Base-by-base conservation (phyloP, 2,113 vertebrate species). In the Ochotona princeps region DNA sequence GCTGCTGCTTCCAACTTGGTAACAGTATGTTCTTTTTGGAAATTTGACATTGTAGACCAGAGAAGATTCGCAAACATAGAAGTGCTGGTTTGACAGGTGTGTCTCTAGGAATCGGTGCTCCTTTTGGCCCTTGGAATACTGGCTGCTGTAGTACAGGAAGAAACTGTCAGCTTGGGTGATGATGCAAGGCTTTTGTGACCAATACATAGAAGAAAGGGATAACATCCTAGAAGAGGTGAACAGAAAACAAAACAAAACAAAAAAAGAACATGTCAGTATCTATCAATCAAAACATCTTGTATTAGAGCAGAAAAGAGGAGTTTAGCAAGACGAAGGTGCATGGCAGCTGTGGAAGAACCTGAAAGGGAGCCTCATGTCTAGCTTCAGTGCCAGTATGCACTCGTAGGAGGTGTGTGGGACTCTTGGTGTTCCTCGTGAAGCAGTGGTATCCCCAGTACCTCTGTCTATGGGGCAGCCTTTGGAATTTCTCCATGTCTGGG, bases 371-470 rank as follows among this genome's bases (percentile, higher is more conserved):
- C 54, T 83, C 32, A 1, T 5, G 7, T 30, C 61, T 2, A 6
- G 5, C 83, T 15, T 12, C 15, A 14, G 1, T 51, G 14, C 10
- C 3, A 47, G 8, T 1, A 6, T 15, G 1, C 47, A 44, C 20
- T 54, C 20, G 26, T 15, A 2, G 32, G 8, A 38, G n/a, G 47
- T 6, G 10, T 35, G 26, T 3, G 5, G 18, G 14, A 17, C 44
- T 25, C 32, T 6, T 69, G 28, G 30, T 32, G 12, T 13, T 51
- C 38, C 38, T 44, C 6, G 7, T 1, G 1, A 9, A n/a, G n/a
- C 12, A 13, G 1, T 1, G 1, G 12, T n/a, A 5, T 11, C 8
- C 9, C 32, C 15, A 26, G 23, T 20, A 21, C 28, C 11, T 67
- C 23, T 51, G 25, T 35, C 26, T 75, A 81, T 60, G 12, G 63